Percentiles rank a stretch among this genome's conserved stretches.
phyloP scores from a whole-genome alignment of 2,113 vertebrate species.

The Ciconia maguari region DNA sequence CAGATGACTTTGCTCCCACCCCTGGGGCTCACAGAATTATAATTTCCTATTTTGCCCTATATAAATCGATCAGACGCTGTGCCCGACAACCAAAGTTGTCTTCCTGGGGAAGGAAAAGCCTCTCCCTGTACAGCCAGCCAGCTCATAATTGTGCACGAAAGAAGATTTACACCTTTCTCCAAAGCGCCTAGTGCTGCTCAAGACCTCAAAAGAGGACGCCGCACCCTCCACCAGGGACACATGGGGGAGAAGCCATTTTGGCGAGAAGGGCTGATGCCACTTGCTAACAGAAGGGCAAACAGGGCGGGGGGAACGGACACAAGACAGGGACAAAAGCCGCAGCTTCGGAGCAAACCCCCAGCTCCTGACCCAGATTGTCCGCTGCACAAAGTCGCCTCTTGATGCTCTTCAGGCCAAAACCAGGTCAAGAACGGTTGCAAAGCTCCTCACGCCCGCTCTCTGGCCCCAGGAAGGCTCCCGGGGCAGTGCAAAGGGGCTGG shows the following conservation, averaged over 20 bases:
- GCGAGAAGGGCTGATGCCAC: rapidly evolving
- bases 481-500: not conserved
- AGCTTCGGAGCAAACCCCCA: not conserved
- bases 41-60: not conserved
- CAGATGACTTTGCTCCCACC: not conserved
- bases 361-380: not conserved
- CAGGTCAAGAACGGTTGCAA: rapidly evolving
- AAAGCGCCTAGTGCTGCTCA: not conserved
- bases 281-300: not conserved
- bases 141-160: not conserved
- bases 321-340: not conserved
- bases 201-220: not conserved
- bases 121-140: not conserved
- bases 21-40: not conserved
- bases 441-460: not conserved
- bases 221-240: not conserved
- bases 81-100: rapidly evolving
- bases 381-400: not conserved
- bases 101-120: not conserved
- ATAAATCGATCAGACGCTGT: not conserved
- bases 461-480: rapidly evolving
- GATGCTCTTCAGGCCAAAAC: not conserved
- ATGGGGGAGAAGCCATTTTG: not conserved
- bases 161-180: not conserved
- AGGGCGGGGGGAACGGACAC: no score